Evolutionary conservation across 2,888 invertebrate species (phyloP), one percentile per base, ranked within the genome.

Genomic region (Baronia brevicornis): DNA sequence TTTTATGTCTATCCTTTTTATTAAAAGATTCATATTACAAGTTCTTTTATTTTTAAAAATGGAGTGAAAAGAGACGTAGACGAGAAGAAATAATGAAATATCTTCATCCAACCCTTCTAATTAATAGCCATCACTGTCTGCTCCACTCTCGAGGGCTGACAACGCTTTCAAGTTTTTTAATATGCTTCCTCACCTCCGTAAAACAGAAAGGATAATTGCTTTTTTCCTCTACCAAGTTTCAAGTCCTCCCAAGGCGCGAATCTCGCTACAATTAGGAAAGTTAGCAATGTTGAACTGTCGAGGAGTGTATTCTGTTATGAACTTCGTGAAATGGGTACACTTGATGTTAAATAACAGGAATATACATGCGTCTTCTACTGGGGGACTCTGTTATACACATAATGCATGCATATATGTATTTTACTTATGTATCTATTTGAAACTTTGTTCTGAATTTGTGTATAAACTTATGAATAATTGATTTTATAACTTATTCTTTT

Each of bases 51-150:
- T 39, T 28, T 38, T 41, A 43, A 54, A 33, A 53, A 54, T 50
- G 48, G 48, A 29, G 29, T 38, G 44, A 49, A 52, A 48, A 41
- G 43, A 46, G 23, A 58, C 52, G 49, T 43, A 57, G 60, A 60
- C 45, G 55, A 46, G 64, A 64, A 66, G 72, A 67, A 72, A 77
- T 77, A 80, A 79, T 79, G 70, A 70, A 79, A 80, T 78, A 75
- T 78, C 77, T 80, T 74, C 70, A 78, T 71, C 63, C 75, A 77
- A 73, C 79, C 79, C 80, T 82, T 78, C 77, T 84, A 84, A 84
- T 84, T 80, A 84, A 82, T 82, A 67, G 79, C 73, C 82, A 80
- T 82, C 82, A 82, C 69, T 82, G 82, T 82, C 82, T 82, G 62
- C 70, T 54, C 66, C 80, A 82, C 67, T 72, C 73, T 64, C 60